These are phyloP conservation scores for Bombus polaris DNA, from an alignment of 1,140 invertebrate genomes.

Conservation along the genomic window DNA sequence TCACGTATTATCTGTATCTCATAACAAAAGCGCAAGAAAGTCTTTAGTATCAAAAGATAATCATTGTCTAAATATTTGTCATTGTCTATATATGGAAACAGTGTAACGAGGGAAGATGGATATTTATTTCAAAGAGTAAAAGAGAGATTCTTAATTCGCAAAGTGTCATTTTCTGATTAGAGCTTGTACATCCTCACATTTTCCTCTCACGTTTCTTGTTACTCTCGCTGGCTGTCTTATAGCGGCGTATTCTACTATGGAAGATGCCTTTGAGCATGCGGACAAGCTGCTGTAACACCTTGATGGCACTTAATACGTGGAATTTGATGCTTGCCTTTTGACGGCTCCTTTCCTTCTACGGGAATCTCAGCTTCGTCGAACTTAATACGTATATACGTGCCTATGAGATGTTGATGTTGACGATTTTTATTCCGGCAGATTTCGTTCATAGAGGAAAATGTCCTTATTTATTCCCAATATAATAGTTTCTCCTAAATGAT, in stretches of 20 bases:
- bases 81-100: too few relatives aligned
- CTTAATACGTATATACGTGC: too few relatives aligned
- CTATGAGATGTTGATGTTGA: neutral
- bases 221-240: neutral
- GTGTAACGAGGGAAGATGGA: neutral
- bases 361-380: neutral
- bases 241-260: neutral
- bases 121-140: neutral
- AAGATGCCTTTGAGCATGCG: neutral
- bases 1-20: too few relatives aligned
- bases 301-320: conserved; percentile 30
- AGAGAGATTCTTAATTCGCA: neutral
- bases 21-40: too few relatives aligned
- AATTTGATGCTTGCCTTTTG: conserved; percentile 9
- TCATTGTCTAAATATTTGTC: too few relatives aligned
- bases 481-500: too few relatives aligned
- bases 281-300: neutral
- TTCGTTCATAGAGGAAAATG: neutral
- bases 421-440: neutral
- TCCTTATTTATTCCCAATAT: neutral
- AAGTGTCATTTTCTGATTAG: neutral
- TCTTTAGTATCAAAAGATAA: too few relatives aligned
- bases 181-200: neutral
- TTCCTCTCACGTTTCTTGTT: neutral
- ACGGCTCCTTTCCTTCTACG: neutral